phyloP scores from a whole-genome alignment of 2,113 vertebrate species.

The Mustela nigripes region DNA sequence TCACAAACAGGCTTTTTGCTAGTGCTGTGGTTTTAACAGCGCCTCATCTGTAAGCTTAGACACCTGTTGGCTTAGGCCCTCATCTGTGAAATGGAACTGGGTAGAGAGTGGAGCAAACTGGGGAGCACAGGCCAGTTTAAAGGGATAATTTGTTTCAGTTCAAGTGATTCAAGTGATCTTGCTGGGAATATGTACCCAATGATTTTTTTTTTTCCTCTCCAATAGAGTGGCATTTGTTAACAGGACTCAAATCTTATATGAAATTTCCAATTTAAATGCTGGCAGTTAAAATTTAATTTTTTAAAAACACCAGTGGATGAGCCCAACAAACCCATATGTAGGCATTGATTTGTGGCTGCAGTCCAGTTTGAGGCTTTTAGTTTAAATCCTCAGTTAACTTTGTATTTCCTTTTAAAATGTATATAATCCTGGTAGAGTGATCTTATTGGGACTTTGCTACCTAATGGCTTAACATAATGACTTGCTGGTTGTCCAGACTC shows the following conservation, averaged over 20 bases:
- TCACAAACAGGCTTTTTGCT: background rate
- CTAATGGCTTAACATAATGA: slow-evolving; percentile 9
- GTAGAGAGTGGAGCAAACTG: background rate
- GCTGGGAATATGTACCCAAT: background rate
- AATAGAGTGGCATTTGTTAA: background rate
- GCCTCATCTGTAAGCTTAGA: background rate
- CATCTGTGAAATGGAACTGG: background rate
- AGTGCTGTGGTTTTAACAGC: background rate
- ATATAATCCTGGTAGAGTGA: background rate
- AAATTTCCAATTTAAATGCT: slow-evolving; percentile 37
- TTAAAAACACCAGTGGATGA: background rate
- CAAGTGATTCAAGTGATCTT: background rate
- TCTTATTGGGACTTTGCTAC: slow-evolving; percentile 2
- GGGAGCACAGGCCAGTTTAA: background rate
- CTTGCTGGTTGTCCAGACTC: slow-evolving; percentile 1
- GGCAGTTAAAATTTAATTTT: slow-evolving; percentile 57
- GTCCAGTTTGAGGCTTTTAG: slow-evolving; percentile 39
- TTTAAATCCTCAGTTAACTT: slow-evolving; percentile 43
- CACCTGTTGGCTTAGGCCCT: background rate
- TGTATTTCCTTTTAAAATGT: slow-evolving; percentile 55
- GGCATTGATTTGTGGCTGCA: background rate
- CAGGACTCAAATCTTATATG: slow-evolving; percentile 12
- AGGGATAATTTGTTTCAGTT: background rate
- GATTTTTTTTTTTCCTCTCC: background rate
- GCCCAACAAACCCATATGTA: background rate